Evolutionary conservation across 2,888 invertebrate genomes (phyloP).

Genomic region (Pristionchus japonicus): DNA sequence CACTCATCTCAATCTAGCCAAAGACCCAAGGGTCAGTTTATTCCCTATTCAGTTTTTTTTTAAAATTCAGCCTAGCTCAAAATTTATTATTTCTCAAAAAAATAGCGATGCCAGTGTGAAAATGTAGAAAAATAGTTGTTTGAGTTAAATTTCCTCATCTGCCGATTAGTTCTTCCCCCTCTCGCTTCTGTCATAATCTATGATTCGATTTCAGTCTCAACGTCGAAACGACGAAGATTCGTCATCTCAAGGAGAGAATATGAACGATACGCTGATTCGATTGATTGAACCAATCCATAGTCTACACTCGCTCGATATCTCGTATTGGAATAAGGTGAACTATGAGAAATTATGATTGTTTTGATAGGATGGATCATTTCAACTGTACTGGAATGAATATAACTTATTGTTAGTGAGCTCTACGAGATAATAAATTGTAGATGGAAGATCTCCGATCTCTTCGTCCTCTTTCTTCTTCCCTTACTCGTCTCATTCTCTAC

Average conservation of each 20-base stretch:
- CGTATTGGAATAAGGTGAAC: slow-evolving; percentile 67
- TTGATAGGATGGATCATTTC: too few relatives aligned
- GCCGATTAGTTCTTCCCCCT: neutral
- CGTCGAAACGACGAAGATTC: slow-evolving; percentile 56
- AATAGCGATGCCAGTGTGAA: neutral
- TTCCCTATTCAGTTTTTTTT: too few relatives aligned
- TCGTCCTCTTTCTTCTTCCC: slow-evolving; percentile 80
- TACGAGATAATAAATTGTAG: slow-evolving; percentile 25
- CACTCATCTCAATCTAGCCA: slow-evolving; percentile 10
- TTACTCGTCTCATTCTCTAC: slow-evolving; percentile 86
- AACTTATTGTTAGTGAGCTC: neutral
- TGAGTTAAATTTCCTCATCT: too few relatives aligned
- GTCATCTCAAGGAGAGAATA: slow-evolving; percentile 44
- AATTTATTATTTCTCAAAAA: too few relatives aligned
- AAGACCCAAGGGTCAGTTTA: slow-evolving; percentile 22
- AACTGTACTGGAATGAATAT: neutral
- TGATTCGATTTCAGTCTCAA: slow-evolving; percentile 31
- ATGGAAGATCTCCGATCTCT: slow-evolving; percentile 83
- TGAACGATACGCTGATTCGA: slow-evolving; percentile 57
- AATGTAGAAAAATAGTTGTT: neutral
- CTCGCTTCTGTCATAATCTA: neutral
- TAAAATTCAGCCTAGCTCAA: too few relatives aligned
- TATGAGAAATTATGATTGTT: too few relatives aligned
- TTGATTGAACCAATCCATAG: slow-evolving; percentile 58
- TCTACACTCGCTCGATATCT: slow-evolving; percentile 64